phyloP scores from a whole-genome alignment of 2,797 vertebrate genomes.

The Anguilla marmorata region DNA sequence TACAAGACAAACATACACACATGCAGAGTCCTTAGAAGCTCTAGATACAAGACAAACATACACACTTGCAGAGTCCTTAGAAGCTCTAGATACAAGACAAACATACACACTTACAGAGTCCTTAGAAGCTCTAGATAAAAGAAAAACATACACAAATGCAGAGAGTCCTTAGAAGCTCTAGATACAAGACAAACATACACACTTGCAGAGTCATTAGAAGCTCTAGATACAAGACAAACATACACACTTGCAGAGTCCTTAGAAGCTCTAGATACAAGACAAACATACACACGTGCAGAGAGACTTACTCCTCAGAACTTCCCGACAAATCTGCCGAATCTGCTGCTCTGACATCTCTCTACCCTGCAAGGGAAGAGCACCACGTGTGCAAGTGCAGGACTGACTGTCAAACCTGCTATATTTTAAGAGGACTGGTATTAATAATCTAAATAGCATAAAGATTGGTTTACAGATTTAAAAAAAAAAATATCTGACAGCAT shows the following conservation, averaged over 20 bases:
- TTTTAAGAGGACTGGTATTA: not conserved
- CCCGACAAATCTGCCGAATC: conserved; percentile 91
- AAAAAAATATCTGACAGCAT: not conserved
- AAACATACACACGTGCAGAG: not conserved
- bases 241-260: not conserved
- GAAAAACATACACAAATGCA: too few species aligned
- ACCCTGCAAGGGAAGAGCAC: conserved; percentile 70
- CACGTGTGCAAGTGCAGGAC: not conserved
- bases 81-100: not conserved
- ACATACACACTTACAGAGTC: not conserved
- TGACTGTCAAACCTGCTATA: conserved; percentile 32
- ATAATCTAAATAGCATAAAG: too few species aligned
- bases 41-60: too few species aligned
- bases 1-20: not conserved
- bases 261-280: not conserved
- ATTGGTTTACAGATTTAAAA: too few species aligned
- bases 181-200: not conserved
- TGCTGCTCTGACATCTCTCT: conserved; percentile 85
- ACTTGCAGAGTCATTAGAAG: not conserved
- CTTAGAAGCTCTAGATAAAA: too few species aligned
- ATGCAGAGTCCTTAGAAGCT: conserved; percentile 70
- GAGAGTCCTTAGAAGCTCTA: not conserved
- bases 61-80: not conserved
- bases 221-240: conserved; percentile 41
- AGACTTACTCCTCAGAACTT: conserved; percentile 88